A percentile compares a stretch with the other conserved stretches of the same genome.
These are phyloP conservation scores for Takifugu flavidus DNA, from an alignment of 2,113 vertebrate genomes.

Conservation along the genomic window DNA sequence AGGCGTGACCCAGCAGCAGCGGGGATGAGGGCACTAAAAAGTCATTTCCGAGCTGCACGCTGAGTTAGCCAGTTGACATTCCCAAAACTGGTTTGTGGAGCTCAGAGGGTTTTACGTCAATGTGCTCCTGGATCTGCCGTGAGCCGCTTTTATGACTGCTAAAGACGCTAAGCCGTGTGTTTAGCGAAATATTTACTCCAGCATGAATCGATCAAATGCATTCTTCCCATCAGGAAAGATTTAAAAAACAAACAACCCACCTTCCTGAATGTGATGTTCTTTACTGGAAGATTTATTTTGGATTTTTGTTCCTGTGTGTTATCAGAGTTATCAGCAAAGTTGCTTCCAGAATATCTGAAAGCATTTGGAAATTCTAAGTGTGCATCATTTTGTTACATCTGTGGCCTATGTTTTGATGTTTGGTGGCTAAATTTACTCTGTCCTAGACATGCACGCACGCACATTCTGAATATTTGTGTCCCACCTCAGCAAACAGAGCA, in stretches of 20 bases:
- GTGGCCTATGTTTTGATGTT: too few relatives aligned
- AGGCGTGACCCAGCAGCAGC: too few relatives aligned
- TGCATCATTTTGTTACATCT: conserved; percentile 31
- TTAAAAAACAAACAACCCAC: conserved; percentile 16
- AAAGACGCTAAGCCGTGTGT: conserved; percentile 4
- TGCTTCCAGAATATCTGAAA: too few relatives aligned
- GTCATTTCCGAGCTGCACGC: too few relatives aligned
- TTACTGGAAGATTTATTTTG: neutral
- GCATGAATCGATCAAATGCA: neutral
- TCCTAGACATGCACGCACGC: too few relatives aligned
- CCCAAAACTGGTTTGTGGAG: conserved; percentile 11
- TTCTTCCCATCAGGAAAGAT: neutral
- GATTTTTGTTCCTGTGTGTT: neutral
- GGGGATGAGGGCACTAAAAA: too few relatives aligned
- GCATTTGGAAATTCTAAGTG: neutral
- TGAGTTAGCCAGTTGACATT: conserved; percentile 23
- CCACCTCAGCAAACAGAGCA: conserved; percentile 29
- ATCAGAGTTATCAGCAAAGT: too few relatives aligned
- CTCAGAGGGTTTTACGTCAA: conserved; percentile 12
- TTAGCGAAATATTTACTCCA: neutral
- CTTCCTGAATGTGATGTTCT: conserved; percentile 14
- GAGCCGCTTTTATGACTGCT: conserved; percentile 13
- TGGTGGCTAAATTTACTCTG: too few relatives aligned
- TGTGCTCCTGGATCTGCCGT: conserved; percentile 10
- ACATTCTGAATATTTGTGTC: conserved; percentile 5